Evolutionary conservation across 2,797 vertebrate species (phyloP).

Genomic region (Eulemur mongoz): DNA sequence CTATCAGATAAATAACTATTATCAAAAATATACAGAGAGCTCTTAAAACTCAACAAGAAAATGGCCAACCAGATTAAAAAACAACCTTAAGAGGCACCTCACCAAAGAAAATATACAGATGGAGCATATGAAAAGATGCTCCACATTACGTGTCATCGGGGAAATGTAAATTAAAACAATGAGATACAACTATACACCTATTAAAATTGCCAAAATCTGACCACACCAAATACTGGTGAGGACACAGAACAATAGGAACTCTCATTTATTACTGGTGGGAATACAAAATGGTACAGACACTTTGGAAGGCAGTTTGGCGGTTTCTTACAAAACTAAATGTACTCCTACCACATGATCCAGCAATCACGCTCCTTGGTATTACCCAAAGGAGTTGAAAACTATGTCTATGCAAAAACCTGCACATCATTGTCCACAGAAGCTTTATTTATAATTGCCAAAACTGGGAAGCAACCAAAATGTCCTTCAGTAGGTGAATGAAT

Average conservation of each 20-base stretch:
- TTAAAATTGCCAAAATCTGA: neutral
- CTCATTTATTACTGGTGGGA: too few relatives aligned
- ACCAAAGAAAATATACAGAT: neutral
- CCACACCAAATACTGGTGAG: neutral
- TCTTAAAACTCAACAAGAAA: neutral
- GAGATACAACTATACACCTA: neutral
- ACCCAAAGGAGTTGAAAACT: neutral
- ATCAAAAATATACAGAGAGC: neutral
- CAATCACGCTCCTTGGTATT: neutral
- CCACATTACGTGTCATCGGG: neutral
- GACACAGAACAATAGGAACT: neutral
- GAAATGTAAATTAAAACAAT: neutral
- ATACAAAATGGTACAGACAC: neutral
- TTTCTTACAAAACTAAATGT: neutral
- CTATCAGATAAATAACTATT: neutral
- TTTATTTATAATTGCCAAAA: neutral
- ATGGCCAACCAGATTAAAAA: neutral
- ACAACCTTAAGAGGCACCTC: neutral
- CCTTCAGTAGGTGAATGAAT: neutral
- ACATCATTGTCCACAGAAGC: neutral
- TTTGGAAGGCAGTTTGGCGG: neutral
- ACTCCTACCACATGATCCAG: neutral
- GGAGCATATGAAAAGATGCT: neutral
- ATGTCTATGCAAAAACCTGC: neutral
- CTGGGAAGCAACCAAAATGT: neutral